Evolutionary conservation across 2,888 invertebrate species (phyloP).

Genomic region (Azorinus chamasolen): DNA sequence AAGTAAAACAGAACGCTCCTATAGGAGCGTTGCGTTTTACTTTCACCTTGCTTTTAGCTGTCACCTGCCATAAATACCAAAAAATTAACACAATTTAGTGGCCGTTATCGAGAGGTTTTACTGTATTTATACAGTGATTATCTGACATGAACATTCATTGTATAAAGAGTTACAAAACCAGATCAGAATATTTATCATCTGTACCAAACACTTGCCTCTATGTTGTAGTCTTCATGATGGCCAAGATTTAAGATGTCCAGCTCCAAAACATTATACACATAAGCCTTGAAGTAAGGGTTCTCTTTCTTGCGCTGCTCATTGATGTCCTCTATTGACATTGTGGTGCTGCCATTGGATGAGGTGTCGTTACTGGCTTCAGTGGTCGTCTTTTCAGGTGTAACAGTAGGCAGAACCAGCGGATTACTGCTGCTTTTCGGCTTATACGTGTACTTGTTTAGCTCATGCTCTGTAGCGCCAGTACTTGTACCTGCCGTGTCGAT

Average conservation of each 20-base stretch:
- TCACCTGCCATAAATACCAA: no score
- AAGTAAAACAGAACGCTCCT: no score
- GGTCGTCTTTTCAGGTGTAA: background rate
- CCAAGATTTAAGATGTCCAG: constrained; percentile 79
- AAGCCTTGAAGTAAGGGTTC: constrained; percentile 57
- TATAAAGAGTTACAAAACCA: no score
- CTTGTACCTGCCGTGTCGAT: background rate
- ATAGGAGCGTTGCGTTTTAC: no score
- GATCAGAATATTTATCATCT: no score
- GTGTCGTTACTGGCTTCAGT: background rate
- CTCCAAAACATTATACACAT: constrained; percentile 74
- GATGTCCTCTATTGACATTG: constrained; percentile 8
- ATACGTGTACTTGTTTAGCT: constrained; percentile 45
- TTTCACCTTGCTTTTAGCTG: no score
- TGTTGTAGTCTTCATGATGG: constrained; percentile 84
- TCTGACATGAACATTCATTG: no score
- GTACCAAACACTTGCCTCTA: constrained; percentile 76
- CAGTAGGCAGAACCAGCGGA: background rate
- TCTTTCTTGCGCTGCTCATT: constrained; percentile 25
- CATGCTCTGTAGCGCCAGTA: background rate
- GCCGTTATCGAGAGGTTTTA: no score
- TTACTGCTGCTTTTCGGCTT: background rate
- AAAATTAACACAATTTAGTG: no score
- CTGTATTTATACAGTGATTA: no score
- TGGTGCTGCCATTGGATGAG: background rate